These are phyloP conservation scores for Gymnothorax javanicus DNA, from an alignment of 2,797 vertebrate genomes.

Conservation along the genomic window DNA sequence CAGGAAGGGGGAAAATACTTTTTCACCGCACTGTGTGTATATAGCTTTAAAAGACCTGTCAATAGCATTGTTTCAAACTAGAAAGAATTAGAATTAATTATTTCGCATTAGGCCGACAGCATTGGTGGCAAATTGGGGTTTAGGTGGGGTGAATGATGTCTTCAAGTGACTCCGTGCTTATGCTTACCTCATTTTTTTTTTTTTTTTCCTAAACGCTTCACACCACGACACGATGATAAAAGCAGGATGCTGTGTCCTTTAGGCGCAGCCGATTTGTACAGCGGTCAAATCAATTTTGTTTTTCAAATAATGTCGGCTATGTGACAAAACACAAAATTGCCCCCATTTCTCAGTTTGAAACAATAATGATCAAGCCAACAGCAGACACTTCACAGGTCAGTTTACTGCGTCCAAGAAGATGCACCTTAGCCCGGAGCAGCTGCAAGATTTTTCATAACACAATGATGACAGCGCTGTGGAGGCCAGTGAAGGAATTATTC, in stretches of 20 bases:
- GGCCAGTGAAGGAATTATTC: slow-evolving; percentile 68
- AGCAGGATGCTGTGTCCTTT: not conserved
- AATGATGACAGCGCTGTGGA: slow-evolving; percentile 69
- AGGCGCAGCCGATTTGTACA: not conserved
- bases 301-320: not conserved
- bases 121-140: not conserved
- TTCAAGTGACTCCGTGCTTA: not conserved
- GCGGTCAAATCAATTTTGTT: not conserved
- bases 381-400: slow-evolving; percentile 25
- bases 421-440: slow-evolving; percentile 47
- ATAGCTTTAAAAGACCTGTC: not conserved
- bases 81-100: not conserved
- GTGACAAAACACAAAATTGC: not conserved
- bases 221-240: not conserved
- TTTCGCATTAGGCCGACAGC: not conserved
- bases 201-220: not conserved
- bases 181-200: no score
- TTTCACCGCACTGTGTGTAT: no score
- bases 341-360: not conserved
- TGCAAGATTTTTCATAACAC: slow-evolving; percentile 66
- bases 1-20: no score
- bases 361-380: slow-evolving; percentile 19
- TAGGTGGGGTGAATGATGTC: not conserved
- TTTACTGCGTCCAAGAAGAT: slow-evolving; percentile 40
- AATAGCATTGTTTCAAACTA: not conserved